Evolutionary conservation across 35 echinoderm and acorn worm genomes (phyloP), one percentile per base, ranked within the genome.

Genomic region (Holothuria glaberrima): DNA sequence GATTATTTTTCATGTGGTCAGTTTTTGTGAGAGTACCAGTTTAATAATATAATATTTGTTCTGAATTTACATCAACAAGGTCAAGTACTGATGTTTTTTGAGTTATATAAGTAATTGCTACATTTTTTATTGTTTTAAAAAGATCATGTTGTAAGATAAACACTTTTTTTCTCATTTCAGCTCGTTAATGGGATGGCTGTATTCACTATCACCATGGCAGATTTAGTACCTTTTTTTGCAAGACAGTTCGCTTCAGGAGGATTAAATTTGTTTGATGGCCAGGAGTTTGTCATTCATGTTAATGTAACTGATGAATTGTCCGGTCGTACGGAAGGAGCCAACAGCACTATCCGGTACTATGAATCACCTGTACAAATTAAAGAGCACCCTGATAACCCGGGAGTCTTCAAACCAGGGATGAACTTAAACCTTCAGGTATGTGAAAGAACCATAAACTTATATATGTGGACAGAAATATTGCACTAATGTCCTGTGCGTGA

Each of bases 331-430:
- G 21, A 78, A 50, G 44, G 38, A 6, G 74, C 38, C 9, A 38
- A 78, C 0, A 78, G 74, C 50, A 12, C 24, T 24, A 78, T 78
- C 36, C 20, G 21, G 0, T 78, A 78, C 38, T 78, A 78, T 27
- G 12, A 48, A 22, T 35, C 36, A 41, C 74, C 38, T 6, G 9
- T 78, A 12, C 22, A 7, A 2, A 18, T 78, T 13, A 24, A 5
- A 24, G 74, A 78, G 50, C 74, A 78, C 33, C 74, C 74, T 13
- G 74, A 78, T 35, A 78, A 78, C 50, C 41, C 74, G 22, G 38
- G 16, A n/a, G 6, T n/a, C 36, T 78, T 78, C 74, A 78, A 78
- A 28, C 74, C 74, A 0, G 74, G 74, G 5, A 24, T n/a, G 18
- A 2, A 45, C 18, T 78, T 35, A 9, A 21, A 24, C 16, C 12